Evolutionary conservation across 2,888 invertebrate genomes (phyloP), one percentile per base, ranked within the genome.

Genomic region (Julus scandinavius): DNA sequence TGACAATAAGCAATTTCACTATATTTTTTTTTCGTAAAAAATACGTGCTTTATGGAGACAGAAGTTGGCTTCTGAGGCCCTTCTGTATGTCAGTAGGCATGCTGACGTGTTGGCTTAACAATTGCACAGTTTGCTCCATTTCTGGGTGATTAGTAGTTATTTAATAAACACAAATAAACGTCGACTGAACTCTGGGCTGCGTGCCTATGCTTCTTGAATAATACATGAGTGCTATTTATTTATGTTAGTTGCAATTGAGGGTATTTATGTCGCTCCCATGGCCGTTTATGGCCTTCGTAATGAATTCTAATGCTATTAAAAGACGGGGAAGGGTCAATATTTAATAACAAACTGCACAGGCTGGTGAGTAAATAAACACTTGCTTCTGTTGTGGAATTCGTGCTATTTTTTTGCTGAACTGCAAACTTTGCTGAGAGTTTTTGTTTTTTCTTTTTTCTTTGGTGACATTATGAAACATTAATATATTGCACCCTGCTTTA

Each of bases 271-370:
- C 72, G 72, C 29, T 72, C 72, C 72, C 9, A 72, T 29, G 6
- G 72, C 72, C 72, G 29, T 72, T 72, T 72, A 72, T 29, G 72
- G 72, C 72, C 15, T 72, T 9, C 2, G 72, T 29, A 29, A 72
- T 72, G 72, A 72, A 72, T 72, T 72, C 72, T 72, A 72, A 72
- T 72, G 72, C 72, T 29, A 72, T 72, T 72, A 72, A 72, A 72
- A 29, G 29, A 20, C 72, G 72, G 29, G 72, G 29, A 29, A 72
- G 72, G 29, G 72, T 72, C 72, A 72, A 72, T 72, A 72, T 72
- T 72, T 72, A 72, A 72, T 72, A 72, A 72, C 72, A 72, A 72
- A 72, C 6, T 29, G 72, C 72, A 5, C 63, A 29, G 72, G 72
- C 72, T 72, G 20, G 29, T 7, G 29, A 29, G 72, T 72, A 72